Evolutionary conservation across 2,113 vertebrate species (phyloP).

Genomic region (Tursiops truncatus): DNA sequence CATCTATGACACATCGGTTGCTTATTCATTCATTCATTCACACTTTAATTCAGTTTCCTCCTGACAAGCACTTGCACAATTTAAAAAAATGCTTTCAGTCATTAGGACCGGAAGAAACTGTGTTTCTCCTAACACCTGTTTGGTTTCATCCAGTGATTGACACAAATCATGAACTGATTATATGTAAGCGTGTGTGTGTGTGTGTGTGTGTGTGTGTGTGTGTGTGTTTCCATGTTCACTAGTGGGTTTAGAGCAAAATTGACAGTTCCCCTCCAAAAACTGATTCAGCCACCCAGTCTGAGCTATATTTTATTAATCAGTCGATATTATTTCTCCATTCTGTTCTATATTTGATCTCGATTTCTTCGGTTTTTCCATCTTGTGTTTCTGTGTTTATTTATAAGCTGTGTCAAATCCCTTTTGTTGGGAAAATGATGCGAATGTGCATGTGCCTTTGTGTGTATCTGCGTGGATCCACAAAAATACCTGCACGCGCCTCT

Average conservation of each 20-base stretch:
- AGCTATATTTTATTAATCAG: not conserved
- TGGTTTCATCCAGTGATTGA: not conserved
- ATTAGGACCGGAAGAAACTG: not conserved
- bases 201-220: not conserved
- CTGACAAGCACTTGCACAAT: not conserved
- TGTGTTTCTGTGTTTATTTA: not conserved
- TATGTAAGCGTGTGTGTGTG: not conserved
- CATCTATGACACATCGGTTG: not conserved
- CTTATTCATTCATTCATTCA: not conserved
- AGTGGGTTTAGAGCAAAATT: not conserved
- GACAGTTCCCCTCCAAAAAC: not conserved
- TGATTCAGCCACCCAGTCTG: not conserved
- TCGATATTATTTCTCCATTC: not conserved
- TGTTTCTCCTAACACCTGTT: not conserved
- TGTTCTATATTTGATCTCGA: not conserved
- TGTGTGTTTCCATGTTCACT: not conserved
- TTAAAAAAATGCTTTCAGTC: not conserved
- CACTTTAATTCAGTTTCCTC: not conserved
- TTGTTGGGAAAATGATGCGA: not conserved
- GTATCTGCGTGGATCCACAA: not conserved
- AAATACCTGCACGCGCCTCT: slow-evolving; percentile 28
- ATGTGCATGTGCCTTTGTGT: not conserved
- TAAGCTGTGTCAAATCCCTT: not conserved
- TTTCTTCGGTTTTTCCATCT: not conserved
- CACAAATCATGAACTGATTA: not conserved